A percentile compares a stretch with the other conserved stretches of the same genome.
phyloP scores from a whole-genome alignment of 2,797 vertebrate genomes.

The Melanotaenia parkinsoni region DNA sequence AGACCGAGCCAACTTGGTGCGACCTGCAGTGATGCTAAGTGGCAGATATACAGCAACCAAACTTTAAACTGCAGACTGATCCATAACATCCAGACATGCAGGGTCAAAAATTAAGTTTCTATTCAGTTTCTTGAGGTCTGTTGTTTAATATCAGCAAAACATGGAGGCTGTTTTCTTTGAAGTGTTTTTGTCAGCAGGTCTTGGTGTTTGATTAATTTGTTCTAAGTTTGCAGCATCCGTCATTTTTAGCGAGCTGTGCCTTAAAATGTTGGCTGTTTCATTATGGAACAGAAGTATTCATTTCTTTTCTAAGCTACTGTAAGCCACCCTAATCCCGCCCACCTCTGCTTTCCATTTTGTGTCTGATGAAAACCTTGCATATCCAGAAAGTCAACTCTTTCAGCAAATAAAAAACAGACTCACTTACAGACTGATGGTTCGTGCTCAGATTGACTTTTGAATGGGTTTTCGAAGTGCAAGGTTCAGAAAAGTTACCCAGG shows the following conservation, averaged over 20 bases:
- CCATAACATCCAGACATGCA: no score
- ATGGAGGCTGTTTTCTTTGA: not conserved
- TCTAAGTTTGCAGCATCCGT: constrained; percentile 28
- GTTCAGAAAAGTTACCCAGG: constrained; percentile 46
- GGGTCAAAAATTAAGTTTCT: not conserved
- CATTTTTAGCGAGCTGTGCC: constrained; percentile 20
- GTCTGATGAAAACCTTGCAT: constrained; percentile 50
- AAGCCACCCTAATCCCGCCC: constrained; percentile 57
- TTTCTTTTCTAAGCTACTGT: constrained; percentile 54
- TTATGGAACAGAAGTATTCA: constrained; percentile 47
- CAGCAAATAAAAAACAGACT: constrained; percentile 45
- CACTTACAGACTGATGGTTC: constrained; percentile 40
- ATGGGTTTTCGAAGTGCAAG: constrained; percentile 32
- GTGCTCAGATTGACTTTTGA: constrained; percentile 41
- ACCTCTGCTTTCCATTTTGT: constrained; percentile 52
- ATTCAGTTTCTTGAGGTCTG: not conserved
- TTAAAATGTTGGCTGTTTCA: constrained; percentile 29
- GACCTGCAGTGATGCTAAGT: no score
- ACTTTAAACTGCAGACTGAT: not conserved
- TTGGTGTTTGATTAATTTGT: constrained; percentile 23
- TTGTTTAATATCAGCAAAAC: not conserved
- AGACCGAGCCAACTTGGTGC: not conserved
- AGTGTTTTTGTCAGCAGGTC: constrained; percentile 4
- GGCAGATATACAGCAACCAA: not conserved
- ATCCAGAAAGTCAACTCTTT: constrained; percentile 54